A percentile compares a stretch with the other conserved stretches of the same genome.
These are phyloP conservation scores for Steinernema carpocapsae DNA, from an alignment of 2,888 invertebrate genomes.

Conservation along the genomic window DNA sequence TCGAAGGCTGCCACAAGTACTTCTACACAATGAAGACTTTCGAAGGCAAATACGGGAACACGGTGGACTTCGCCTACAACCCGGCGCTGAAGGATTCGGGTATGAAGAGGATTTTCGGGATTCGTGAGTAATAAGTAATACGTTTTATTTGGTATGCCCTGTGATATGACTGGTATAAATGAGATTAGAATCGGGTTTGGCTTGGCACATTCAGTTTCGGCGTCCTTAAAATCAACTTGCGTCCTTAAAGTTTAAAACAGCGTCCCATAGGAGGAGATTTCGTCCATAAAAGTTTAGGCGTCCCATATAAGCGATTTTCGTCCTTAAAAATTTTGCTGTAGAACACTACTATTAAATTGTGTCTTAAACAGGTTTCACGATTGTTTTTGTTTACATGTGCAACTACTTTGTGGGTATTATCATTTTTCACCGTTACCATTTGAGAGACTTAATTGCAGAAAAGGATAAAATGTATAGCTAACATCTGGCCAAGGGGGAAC, in stretches of 20 bases:
- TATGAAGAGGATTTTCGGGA: neutral
- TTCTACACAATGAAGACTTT: slow-evolving; percentile 36
- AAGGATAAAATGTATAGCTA: no score
- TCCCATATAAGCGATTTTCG: neutral
- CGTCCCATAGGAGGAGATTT: no score
- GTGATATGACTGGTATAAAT: neutral
- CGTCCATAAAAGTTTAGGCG: no score
- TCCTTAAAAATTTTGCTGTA: neutral
- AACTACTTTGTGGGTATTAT: no score
- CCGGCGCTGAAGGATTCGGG: no score
- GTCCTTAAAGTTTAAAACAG: no score
- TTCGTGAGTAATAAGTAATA: neutral
- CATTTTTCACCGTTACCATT: no score
- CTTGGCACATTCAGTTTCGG: neutral
- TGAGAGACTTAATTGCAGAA: no score
- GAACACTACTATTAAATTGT: neutral
- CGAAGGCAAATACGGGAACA: slow-evolving; percentile 22
- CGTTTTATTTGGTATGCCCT: neutral
- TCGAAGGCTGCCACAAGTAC: neutral
- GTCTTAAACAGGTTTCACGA: no score
- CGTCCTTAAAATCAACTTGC: no score
- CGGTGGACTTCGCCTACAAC: slow-evolving; percentile 38
- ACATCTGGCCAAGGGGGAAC: no score
- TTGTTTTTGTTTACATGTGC: no score
- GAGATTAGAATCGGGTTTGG: neutral